Conservation (phyloP, 2,113 vertebrate genomes). For the Dipodomys spectabilis region DNA sequence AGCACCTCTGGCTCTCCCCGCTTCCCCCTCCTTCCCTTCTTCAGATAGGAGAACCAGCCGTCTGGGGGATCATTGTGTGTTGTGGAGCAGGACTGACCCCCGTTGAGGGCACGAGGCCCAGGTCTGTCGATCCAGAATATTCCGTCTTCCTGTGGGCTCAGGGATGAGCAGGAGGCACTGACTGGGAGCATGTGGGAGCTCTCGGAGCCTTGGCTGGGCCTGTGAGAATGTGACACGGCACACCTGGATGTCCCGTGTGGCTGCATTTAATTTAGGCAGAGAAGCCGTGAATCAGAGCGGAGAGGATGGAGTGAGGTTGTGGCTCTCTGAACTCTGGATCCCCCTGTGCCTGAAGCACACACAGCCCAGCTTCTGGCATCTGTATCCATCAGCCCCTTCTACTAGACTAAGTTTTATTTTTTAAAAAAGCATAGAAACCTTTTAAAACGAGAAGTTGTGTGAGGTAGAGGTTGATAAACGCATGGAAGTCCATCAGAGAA, state of each 20-base stretch:
- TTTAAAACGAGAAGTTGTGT: background rate
- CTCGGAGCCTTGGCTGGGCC: background rate
- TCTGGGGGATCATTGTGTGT: no score
- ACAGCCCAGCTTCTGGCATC: background rate
- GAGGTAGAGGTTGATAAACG: background rate
- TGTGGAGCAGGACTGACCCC: background rate
- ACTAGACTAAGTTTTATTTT: background rate
- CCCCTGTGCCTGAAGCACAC: background rate
- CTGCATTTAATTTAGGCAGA: background rate
- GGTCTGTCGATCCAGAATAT: background rate
- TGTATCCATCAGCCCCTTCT: background rate
- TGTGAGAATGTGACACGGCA: background rate
- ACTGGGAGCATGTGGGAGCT: fast-evolving
- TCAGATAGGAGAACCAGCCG: background rate
- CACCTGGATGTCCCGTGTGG: background rate
- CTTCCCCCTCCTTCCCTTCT: no score
- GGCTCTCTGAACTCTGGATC: background rate
- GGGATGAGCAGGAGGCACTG: background rate
- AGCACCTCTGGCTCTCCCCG: no score
- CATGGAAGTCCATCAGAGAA: background rate
- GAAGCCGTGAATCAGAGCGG: background rate
- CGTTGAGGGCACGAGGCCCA: background rate
- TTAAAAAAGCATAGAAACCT: background rate
- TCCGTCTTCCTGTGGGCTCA: background rate
- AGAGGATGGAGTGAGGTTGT: background rate